Percentiles rank a stretch among this genome's conserved stretches.
These are phyloP conservation scores for Neodiprion virginianus DNA, from an alignment of 1,140 invertebrate species.

Conservation along the genomic window DNA sequence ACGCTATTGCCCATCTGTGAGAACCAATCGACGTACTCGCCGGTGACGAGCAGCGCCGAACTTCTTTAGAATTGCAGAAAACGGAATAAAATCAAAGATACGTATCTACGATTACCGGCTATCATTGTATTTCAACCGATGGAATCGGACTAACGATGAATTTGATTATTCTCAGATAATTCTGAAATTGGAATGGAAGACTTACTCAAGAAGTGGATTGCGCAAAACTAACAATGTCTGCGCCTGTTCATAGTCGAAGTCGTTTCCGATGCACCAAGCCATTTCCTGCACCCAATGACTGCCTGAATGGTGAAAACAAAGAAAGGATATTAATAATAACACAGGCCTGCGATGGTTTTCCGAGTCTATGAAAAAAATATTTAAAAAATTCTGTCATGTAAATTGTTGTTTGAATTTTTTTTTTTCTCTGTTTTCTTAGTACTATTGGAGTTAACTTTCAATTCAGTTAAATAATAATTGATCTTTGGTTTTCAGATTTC, in stretches of 20 bases:
- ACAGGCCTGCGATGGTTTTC: background rate
- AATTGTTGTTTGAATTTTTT: background rate
- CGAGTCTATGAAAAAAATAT: constrained; percentile 8
- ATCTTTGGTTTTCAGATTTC: no score
- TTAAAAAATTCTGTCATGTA: background rate
- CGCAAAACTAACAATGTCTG: constrained; percentile 69
- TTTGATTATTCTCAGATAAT: constrained; percentile 62
- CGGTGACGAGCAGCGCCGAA: constrained; percentile 57
- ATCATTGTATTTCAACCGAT: background rate
- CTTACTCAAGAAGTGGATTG: constrained; percentile 68
- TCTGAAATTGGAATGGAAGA: constrained; percentile 50
- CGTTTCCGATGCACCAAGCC: constrained; percentile 83
- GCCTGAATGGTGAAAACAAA: constrained; percentile 61
- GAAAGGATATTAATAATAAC: background rate
- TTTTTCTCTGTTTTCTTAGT: constrained; percentile 6
- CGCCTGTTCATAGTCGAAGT: constrained; percentile 79
- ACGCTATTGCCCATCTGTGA: constrained; percentile 67
- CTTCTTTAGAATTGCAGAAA: constrained; percentile 44
- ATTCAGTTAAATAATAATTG: no score
- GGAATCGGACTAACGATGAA: background rate
- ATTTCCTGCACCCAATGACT: constrained; percentile 91
- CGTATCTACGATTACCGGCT: background rate
- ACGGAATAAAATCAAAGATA: constrained; percentile 17
- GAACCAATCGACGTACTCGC: constrained; percentile 57
- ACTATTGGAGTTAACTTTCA: background rate